Base-by-base conservation (phyloP, 2,888 invertebrate species). In the Eucera pruinosa region DNA sequence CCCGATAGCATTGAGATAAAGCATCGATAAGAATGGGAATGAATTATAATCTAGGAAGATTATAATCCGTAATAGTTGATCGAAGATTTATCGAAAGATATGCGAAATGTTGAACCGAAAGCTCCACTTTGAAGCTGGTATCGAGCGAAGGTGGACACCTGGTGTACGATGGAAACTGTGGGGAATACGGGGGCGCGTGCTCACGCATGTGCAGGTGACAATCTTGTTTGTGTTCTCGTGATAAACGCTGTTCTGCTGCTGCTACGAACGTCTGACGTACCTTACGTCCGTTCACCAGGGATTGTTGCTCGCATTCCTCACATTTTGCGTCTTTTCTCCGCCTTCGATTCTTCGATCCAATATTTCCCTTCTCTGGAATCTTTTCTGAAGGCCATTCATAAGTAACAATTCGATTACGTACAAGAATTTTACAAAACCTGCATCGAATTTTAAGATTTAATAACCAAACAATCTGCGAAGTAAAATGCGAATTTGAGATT, bases 141-240 rank as follows among this genome's bases (percentile, higher is more conserved):
- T 80, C 69, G 52, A 18, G 48, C 27, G 66, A 73, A 68, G 76
- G 73, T 71, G 83, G 73, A 80, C 85, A 84, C 83, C 83, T 81
- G 86, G 74, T 66, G 82, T 43, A 76, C 43, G 54, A 58, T 57
- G 36, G 68, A 71, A 81, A 76, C 50, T n/a, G 68, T 30, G 66
- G 47, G 13, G 66, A 80, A 39, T 33, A 57, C 57, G 77, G 72
- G 71, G 72, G 62, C 78, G 81, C 76, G 80, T 78, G 84, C 60
- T 67, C 70, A 43, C 79, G 79, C 84, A 55, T 69, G 83, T 79
- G 76, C 88, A 89, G 89, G 89, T 89, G 89, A 89, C 89, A 88
- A 89, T 89, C 88, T 88, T 86, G 88, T 89, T 89, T 87, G 87
- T 88, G 87, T 82, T 86, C 82, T 15, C 84, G 80, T 87, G 89